Conservation (phyloP, 30 jellyfish, hydroid and myxozoan genomes). For the Rhopilema esculentum region DNA sequence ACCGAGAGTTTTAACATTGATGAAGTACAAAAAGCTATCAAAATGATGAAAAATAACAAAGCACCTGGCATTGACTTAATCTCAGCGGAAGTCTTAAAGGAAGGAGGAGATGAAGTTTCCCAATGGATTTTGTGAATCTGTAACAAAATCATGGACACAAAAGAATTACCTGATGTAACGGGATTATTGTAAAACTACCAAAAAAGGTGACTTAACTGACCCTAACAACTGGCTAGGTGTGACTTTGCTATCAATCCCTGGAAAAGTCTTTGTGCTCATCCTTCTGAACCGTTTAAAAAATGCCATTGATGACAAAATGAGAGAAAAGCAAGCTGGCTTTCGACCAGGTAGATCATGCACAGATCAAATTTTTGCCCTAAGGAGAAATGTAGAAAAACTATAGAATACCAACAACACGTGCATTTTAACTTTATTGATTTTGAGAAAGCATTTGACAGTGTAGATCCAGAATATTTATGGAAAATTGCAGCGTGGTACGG, state of each 20-base stretch:
- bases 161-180: not conserved
- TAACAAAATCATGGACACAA: not conserved
- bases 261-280: not conserved
- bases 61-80: conserved; percentile 16
- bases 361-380: not conserved
- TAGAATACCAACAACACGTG: not conserved
- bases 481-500: not conserved
- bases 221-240: conserved; percentile 7
- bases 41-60: not conserved
- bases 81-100: conserved; percentile 17
- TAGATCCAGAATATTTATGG: not conserved
- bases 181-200: conserved; percentile 4
- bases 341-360: not conserved
- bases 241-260: not conserved
- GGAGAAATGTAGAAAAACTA: not conserved
- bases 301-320: not conserved
- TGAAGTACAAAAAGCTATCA: conserved; percentile 6
- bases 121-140: not conserved
- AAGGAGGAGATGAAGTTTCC: conserved; percentile 4
- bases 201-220: not conserved
- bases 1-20: not conserved
- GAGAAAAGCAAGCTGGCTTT: not conserved
- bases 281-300: not conserved
- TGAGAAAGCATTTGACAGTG: not conserved
- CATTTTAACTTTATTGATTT: not conserved